Conservation (phyloP, 2,113 vertebrate species). For the Cardinalis cardinalis region DNA sequence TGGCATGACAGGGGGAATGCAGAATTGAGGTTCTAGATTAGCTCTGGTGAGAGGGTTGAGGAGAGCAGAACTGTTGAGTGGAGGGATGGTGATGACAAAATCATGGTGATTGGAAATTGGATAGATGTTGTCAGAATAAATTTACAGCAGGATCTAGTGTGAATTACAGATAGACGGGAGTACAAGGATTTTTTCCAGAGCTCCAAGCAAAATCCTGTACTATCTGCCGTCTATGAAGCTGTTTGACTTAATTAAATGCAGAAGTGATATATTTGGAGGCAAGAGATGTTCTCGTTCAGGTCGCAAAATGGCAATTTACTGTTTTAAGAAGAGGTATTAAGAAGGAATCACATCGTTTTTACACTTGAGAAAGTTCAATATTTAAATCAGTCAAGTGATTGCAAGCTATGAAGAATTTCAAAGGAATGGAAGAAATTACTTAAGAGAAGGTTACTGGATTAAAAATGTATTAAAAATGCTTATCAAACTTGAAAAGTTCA, state of each 20-base stretch:
- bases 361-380: background rate
- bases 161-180: background rate
- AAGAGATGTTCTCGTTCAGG: background rate
- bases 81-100: background rate
- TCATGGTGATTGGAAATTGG: background rate
- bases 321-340: background rate
- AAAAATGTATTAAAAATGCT: background rate
- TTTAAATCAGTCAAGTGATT: background rate
- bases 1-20: background rate
- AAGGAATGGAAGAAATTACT: background rate
- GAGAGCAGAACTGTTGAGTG: background rate
- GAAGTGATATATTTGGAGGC: background rate
- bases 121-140: background rate
- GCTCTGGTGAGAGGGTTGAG: background rate
- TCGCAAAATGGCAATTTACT: background rate
- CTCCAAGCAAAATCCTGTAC: background rate
- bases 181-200: background rate
- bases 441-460: background rate
- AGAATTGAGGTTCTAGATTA: background rate
- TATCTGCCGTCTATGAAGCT: background rate
- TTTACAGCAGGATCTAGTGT: background rate
- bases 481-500: background rate
- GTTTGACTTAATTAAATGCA: background rate
- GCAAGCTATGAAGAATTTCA: background rate
- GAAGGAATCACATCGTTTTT: background rate